A percentile compares a stretch with the other conserved stretches of the same genome.
Evolutionary conservation across 2,797 vertebrate species (phyloP).

Genomic region (Tapirus indicus): DNA sequence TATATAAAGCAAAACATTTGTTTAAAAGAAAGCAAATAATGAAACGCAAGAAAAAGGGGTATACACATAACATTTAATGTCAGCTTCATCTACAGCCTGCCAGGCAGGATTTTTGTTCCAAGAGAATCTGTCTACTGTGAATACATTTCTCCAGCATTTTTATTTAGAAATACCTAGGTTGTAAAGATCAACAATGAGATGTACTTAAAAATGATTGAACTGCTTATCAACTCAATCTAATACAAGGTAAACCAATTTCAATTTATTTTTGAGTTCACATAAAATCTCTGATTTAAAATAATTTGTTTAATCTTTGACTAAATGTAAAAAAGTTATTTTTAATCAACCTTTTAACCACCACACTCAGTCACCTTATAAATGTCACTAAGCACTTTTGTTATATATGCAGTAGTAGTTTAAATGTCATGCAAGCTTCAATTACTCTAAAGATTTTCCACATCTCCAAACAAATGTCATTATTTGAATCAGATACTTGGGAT

Average conservation of each 20-base stretch:
- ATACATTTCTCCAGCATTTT: neutral
- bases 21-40: neutral
- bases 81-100: neutral
- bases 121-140: neutral
- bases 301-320: slow-evolving; percentile 11
- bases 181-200: neutral
- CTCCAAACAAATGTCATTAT: slow-evolving; percentile 49
- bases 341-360: neutral
- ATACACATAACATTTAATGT: neutral
- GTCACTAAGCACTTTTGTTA: slow-evolving; percentile 28
- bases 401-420: neutral
- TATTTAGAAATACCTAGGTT: neutral
- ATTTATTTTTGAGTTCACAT: neutral
- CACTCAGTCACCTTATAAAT: slow-evolving; percentile 46
- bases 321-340: neutral
- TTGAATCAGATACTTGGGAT: neutral
- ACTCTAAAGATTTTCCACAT: slow-evolving; percentile 1
- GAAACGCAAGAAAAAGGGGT: neutral
- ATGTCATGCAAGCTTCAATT: neutral
- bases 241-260: neutral
- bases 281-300: neutral
- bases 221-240: neutral
- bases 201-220: neutral
- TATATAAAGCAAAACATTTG: neutral
- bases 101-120: neutral